Conservation (phyloP, 2,113 vertebrate genomes). For the Actenoides lindsayi region DNA sequence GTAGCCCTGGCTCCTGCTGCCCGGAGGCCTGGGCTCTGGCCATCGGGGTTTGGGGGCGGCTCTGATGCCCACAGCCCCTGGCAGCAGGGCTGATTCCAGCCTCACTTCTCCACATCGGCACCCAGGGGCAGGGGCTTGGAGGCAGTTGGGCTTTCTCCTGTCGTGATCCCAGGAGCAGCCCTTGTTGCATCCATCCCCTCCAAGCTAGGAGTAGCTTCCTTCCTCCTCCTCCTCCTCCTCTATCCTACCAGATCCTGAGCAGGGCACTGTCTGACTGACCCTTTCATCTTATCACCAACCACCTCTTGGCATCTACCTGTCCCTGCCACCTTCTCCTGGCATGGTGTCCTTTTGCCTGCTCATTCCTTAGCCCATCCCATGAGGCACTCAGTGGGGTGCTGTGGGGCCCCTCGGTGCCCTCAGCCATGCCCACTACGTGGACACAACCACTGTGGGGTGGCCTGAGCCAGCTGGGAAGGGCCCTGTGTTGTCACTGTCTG, state of each 20-base stretch:
- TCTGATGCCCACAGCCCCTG: neutral
- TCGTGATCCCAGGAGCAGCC: neutral
- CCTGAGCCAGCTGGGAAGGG: neutral
- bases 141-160: neutral
- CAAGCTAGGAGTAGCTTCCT: neutral
- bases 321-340: neutral
- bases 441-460: neutral
- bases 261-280: neutral
- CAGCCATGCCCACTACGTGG: fast-evolving
- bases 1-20: neutral
- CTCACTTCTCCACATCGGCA: neutral
- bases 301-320: neutral
- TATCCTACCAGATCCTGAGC: neutral
- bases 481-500: neutral
- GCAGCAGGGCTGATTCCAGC: neutral
- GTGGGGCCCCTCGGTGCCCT: neutral
- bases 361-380: neutral
- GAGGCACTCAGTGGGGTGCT: neutral
- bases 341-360: neutral
- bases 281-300: neutral
- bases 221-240: neutral
- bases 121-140: neutral
- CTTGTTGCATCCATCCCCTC: neutral
- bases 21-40: neutral
- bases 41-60: fast-evolving